phyloP scores from a whole-genome alignment of 2,888 invertebrate genomes.

The Sphinx pinastri region DNA sequence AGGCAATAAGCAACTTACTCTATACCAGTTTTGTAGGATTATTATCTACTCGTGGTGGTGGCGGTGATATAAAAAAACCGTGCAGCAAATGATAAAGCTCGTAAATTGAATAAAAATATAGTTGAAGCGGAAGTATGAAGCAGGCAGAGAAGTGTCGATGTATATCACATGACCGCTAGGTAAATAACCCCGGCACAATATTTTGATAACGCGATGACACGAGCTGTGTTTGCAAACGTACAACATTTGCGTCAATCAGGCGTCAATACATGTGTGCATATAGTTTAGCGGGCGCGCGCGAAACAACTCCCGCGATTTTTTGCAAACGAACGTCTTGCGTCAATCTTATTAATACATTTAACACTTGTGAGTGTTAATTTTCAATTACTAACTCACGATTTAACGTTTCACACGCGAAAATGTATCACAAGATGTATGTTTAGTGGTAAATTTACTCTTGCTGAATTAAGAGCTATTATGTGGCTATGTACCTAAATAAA shows the following conservation, averaged over 20 bases:
- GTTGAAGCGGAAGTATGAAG: conserved; percentile 4
- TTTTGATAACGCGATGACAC: conserved; percentile 44
- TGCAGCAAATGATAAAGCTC: neutral
- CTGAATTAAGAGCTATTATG: too few relatives aligned
- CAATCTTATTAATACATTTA: conserved; percentile 59
- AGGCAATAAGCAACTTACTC: too few relatives aligned
- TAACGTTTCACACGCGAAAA: conserved; percentile 29
- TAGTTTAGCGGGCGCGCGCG: conserved; percentile 61
- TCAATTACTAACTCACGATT: conserved; percentile 51
- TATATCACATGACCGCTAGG: conserved; percentile 31
- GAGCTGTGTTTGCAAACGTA: conserved; percentile 44
- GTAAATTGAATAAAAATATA: neutral
- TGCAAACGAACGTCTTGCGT: conserved; percentile 57
- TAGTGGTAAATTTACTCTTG: neutral
- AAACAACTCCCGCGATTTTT: conserved; percentile 46
- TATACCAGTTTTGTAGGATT: too few relatives aligned
- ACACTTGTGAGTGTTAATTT: conserved; percentile 47
- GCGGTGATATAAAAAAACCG: neutral
- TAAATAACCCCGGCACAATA: conserved; percentile 45
- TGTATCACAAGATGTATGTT: neutral
- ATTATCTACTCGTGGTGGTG: too few relatives aligned
- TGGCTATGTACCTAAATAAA: neutral
- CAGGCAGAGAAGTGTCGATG: neutral
- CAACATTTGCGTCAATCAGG: conserved; percentile 70
- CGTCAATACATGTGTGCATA: conserved; percentile 68